phyloP scores from a whole-genome alignment of 2,888 invertebrate genomes.

The Harpalus rufipes region DNA sequence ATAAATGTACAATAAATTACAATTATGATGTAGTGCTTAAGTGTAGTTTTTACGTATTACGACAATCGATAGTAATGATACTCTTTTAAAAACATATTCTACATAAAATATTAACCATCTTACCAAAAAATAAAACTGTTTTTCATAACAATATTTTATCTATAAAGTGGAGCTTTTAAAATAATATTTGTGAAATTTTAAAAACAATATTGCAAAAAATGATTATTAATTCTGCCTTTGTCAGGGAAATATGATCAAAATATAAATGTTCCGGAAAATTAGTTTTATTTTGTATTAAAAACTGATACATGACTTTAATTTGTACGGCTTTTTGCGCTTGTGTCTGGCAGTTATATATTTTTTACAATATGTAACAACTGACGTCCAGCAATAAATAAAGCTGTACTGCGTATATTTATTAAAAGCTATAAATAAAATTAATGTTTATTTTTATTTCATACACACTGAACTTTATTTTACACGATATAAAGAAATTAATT shows the following conservation, averaged over 20 bases:
- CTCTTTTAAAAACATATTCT: no score
- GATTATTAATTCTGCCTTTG: not conserved
- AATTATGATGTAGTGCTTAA: no score
- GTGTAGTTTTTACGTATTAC: no score
- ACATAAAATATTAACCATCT: no score
- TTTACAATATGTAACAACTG: not conserved
- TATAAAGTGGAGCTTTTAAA: not conserved
- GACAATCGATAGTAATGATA: no score
- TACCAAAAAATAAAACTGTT: no score
- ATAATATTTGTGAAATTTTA: not conserved
- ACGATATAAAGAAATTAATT: not conserved
- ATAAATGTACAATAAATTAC: no score
- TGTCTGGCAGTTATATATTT: not conserved
- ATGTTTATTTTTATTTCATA: slow-evolving; percentile 1
- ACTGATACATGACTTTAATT: slow-evolving; percentile 6
- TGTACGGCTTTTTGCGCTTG: not conserved
- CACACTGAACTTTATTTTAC: not conserved
- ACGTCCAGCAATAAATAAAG: not conserved
- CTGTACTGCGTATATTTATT: not conserved
- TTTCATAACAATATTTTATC: not conserved
- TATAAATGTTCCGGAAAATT: not conserved
- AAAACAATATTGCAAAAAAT: not conserved
- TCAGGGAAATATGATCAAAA: not conserved
- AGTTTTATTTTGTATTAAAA: slow-evolving; percentile 1
- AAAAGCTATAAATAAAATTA: not conserved